phyloP scores from a whole-genome alignment of 2,113 vertebrate genomes.

The Passer domesticus region DNA sequence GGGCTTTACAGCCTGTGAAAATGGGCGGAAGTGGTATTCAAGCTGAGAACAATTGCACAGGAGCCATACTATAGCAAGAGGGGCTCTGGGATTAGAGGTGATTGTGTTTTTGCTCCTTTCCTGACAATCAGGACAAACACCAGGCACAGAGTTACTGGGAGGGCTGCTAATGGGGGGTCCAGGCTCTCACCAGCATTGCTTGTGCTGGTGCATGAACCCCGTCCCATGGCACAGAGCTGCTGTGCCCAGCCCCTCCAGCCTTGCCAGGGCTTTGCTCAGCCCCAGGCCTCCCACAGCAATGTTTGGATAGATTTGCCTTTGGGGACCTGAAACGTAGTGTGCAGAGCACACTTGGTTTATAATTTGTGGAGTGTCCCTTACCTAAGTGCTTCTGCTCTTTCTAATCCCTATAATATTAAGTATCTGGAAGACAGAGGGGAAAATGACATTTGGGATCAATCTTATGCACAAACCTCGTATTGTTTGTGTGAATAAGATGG shows the following conservation, averaged over 20 bases:
- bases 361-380: not conserved
- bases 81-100: constrained; percentile 56
- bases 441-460: not conserved
- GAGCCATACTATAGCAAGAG: not conserved
- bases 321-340: not conserved
- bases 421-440: not conserved
- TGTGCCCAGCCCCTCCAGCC: not conserved
- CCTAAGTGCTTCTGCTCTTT: not conserved
- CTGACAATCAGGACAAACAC: constrained; percentile 47
- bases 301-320: not conserved
- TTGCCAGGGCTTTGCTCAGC: not conserved
- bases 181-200: not conserved
- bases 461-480: not conserved
- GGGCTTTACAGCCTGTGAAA: constrained; percentile 17
- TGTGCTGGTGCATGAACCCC: not conserved
- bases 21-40: constrained; percentile 45
- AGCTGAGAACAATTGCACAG: constrained; percentile 42
- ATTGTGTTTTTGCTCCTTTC: constrained; percentile 52
- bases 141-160: not conserved
- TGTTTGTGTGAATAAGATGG: not conserved
- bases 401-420: not conserved
- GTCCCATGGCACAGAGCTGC: not conserved
- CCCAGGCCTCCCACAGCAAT: not conserved
- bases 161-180: not conserved
- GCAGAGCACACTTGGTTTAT: not conserved